Base-by-base conservation (phyloP, 2,888 invertebrate species). In the Dendrolimus houi region DNA sequence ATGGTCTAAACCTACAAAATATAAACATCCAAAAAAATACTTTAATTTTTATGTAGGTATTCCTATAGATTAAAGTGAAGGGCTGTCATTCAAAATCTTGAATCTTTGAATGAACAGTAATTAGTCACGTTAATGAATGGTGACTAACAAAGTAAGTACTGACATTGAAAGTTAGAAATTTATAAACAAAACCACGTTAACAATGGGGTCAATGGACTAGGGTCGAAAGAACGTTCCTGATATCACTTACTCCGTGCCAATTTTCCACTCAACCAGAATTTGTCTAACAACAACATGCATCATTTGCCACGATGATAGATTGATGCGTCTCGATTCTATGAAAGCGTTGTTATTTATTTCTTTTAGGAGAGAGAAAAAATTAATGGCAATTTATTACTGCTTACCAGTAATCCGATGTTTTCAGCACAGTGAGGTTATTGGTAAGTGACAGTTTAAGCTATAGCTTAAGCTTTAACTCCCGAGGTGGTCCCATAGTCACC, bases 291-390 rank as follows among this genome's bases (percentile, higher is more conserved):
- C 58, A 58, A 52, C 59, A 59, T 60, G 62, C 64, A 63, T 67
- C 66, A 64, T 67, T 61, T 62, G 57, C 56, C 58, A 58, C 59
- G 75, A 69, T 74, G 78, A 81, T 67, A 62, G 70, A 76, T 75
- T 71, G 62, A 70, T 68, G 65, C 56, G 63, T 62, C 60, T 8
- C 47, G 47, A 47, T 47, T 47, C 47, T 47, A 47, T 47, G 47
- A 47, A 47, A 9, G 47, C 47, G 47, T 47, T 47, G 8, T 47
- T 47, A 9, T 47, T 54, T 40, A 54, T 29, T 9, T 54, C 12
- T 54, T 54, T 41, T 40, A 9, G 8, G 29, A 40, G 41, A 54
- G 1, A 17, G 10, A 54, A 40, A 9, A 54, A 54, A 40, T 9
- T 54, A 54, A 29, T n/a, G 29, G 54, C 40, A 40, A 47, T 47